Percentiles rank a stretch among this genome's conserved stretches.
phyloP scores from a whole-genome alignment of 1,140 invertebrate genomes.

The Periplaneta americana region DNA sequence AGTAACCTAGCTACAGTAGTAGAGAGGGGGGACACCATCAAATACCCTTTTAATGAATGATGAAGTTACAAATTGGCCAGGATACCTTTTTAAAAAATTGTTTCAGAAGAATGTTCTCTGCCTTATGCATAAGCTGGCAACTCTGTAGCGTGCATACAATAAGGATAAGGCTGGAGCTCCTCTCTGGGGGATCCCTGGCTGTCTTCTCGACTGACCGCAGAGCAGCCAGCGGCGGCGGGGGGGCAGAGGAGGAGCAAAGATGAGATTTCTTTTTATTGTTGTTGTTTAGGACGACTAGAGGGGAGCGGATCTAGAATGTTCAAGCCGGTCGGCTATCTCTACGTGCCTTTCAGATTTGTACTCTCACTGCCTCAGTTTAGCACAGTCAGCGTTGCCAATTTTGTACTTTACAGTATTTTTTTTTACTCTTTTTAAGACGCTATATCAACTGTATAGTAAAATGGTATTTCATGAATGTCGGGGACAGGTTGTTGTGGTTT shows the following conservation, averaged over 20 bases:
- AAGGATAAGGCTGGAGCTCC: no score
- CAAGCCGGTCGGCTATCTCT: neutral
- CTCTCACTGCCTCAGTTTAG: neutral
- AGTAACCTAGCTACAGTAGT: no score
- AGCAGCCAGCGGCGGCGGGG: neutral
- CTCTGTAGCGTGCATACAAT: no score
- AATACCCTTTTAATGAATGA: neutral
- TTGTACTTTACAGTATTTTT: no score
- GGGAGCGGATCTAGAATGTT: neutral
- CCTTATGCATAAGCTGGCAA: neutral
- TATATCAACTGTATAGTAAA: no score
- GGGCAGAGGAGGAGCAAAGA: neutral
- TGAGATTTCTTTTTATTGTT: neutral
- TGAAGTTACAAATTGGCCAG: neutral
- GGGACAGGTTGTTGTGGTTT: no score
- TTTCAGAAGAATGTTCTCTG: neutral
- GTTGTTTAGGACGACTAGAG: neutral
- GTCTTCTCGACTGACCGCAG: neutral
- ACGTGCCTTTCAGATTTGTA: neutral
- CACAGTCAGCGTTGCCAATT: neutral
- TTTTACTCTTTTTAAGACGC: no score
- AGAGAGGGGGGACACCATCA: neutral
- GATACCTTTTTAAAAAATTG: neutral
- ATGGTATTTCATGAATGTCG: no score
- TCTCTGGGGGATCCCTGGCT: neutral